Evolutionary conservation across 2,888 invertebrate genomes (phyloP), one percentile per base, ranked within the genome.

Genomic region (Lacanobia oleracea): DNA sequence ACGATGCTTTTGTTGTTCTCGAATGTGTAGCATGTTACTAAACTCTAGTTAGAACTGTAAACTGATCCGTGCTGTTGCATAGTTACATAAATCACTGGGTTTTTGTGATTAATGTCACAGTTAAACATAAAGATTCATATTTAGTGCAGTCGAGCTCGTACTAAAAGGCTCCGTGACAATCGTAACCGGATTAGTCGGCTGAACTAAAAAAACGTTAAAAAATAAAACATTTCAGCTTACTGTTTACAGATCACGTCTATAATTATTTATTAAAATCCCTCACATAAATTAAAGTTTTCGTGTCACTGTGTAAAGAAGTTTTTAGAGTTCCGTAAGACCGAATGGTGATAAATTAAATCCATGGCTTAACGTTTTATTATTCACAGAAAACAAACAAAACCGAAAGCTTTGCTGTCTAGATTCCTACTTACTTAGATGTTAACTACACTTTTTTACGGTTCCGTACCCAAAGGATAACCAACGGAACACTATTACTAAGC

Each of bases 21-120:
- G 81, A 82, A 87, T 86, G 81, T 88, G 86, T 88, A 83, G 81
- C 86, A 84, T 84, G 79, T 86, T 79, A 70, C 81, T 87, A 86
- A 89, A 86, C 75, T 80, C 83, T 89, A 89, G 88, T 90, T 89
- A 85, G 87, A 91, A 91, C 89, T 90, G 88, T 87, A 90, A 90
- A 89, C 88, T 88, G 90, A 91, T 91, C 88, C 88, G 88, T 87
- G 85, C 82, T 90, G 90, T 89, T 89, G 88, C 89, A 81, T 88
- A 77, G 74, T 72, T 59, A 64, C 85, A 94, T 96, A 95, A 95
- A 95, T 96, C 95, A 94, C 86, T 68, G 76, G 89, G 89, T 91
- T 95, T 94, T 95, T 93, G 94, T 95, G 93, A 94, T 96, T 94
- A 95, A 95, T 93, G 95, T 95, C 94, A 94, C 90, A 88, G 92